These are phyloP conservation scores for Nezara viridula DNA, from an alignment of 2,888 invertebrate genomes.

Conservation along the genomic window DNA sequence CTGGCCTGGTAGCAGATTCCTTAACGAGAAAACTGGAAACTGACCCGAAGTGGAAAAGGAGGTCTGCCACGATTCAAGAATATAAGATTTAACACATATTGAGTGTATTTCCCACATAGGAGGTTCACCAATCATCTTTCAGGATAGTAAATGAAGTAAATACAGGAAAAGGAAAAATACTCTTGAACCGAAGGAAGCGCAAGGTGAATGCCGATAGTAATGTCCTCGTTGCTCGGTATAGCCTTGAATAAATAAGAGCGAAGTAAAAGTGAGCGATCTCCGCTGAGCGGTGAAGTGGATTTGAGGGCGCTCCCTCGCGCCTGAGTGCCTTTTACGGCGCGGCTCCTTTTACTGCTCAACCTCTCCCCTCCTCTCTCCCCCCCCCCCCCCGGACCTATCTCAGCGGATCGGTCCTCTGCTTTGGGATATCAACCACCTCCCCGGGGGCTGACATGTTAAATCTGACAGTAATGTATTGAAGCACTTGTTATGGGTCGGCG, in stretches of 20 bases:
- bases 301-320: not conserved
- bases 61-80: too few relatives aligned
- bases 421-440: not conserved
- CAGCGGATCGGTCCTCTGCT: not conserved
- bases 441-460: not conserved
- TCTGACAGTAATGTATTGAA: not conserved
- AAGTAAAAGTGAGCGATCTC: not conserved
- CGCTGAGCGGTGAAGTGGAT: not conserved
- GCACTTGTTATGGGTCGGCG: too few relatives aligned
- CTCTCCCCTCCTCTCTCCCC: not conserved
- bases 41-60: too few relatives aligned
- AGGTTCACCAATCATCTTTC: not conserved
- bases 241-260: constrained; percentile 2
- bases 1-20: too few relatives aligned
- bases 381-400: not conserved
- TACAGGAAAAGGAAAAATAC: not conserved
- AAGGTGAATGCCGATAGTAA: not conserved
- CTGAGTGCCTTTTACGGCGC: not conserved
- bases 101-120: too few relatives aligned
- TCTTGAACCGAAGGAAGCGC: not conserved
- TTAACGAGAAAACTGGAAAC: too few relatives aligned
- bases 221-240: not conserved
- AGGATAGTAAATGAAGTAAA: not conserved
- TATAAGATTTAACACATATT: too few relatives aligned
- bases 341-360: not conserved